A percentile compares a stretch with the other conserved stretches of the same genome.
Conservation (phyloP, 2,888 invertebrate species). For the Agrochola lota region DNA sequence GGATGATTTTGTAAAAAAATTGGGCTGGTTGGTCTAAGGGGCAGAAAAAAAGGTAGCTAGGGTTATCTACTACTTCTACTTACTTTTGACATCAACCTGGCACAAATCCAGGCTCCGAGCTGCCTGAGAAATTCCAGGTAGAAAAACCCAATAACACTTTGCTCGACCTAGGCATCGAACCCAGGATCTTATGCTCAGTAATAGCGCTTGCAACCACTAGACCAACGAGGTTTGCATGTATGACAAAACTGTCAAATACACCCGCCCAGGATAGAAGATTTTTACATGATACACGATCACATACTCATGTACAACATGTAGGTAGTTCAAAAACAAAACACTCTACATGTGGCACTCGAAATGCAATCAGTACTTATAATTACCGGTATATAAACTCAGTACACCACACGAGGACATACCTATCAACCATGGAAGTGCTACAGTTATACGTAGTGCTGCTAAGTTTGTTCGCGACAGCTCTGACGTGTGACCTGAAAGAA, state of each 20-base stretch:
- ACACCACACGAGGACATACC: not conserved
- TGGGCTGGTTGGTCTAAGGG: not conserved
- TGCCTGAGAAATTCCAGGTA: not conserved
- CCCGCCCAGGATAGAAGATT: not conserved
- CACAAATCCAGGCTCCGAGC: not conserved
- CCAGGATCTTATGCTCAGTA: not conserved
- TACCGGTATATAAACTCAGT: slow-evolving; percentile 50
- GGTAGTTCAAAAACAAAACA: slow-evolving; percentile 27
- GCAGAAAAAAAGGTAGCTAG: not conserved
- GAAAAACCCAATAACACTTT: not conserved
- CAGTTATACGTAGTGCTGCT: slow-evolving; percentile 58
- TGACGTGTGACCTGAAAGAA: slow-evolving; percentile 41
- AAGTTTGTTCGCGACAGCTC: slow-evolving; percentile 65
- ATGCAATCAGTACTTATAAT: slow-evolving; percentile 49
- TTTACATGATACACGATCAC: not conserved
- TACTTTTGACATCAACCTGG: too few relatives aligned
- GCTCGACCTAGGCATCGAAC: not conserved
- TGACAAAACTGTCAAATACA: not conserved
- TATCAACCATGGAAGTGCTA: slow-evolving; percentile 49
- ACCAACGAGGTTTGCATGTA: too few relatives aligned
- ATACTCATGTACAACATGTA: not conserved
- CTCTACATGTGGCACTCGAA: slow-evolving; percentile 37
- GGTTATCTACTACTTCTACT: too few relatives aligned
- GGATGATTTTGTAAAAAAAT: not conserved
- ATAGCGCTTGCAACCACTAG: not conserved